Evolutionary conservation across 2,888 invertebrate genomes (phyloP).

Genomic region (Teleogryllus oceanicus): DNA sequence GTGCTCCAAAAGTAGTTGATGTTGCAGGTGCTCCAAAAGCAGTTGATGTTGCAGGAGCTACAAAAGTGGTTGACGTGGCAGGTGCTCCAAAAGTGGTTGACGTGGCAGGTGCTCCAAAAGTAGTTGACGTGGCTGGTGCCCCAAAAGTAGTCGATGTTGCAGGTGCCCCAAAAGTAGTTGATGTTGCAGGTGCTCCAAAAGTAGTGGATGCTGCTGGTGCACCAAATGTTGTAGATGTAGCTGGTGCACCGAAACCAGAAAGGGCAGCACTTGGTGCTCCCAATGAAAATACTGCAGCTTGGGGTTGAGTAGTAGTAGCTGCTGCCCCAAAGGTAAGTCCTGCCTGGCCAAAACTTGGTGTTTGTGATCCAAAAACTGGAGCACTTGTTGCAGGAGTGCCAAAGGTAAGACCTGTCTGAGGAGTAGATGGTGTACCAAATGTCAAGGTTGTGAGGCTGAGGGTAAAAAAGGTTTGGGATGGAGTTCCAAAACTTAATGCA

Average conservation of each 20-base stretch:
- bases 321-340: slow-evolving; percentile 46
- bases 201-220: slow-evolving; percentile 29
- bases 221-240: slow-evolving; percentile 25
- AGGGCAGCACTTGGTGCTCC: slow-evolving; percentile 38
- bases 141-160: slow-evolving; percentile 33
- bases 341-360: slow-evolving; percentile 38
- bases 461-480: too few relatives aligned
- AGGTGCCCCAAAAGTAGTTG: slow-evolving; percentile 37
- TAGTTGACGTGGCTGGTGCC: slow-evolving; percentile 22
- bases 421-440: slow-evolving; percentile 26
- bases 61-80: slow-evolving; percentile 45
- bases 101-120: slow-evolving; percentile 29
- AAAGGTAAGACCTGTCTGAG: slow-evolving; percentile 31
- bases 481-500: slow-evolving; percentile 33
- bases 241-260: slow-evolving; percentile 22
- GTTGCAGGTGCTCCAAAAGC: slow-evolving; percentile 34
- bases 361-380: slow-evolving; percentile 23
- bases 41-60: slow-evolving; percentile 38
- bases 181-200: slow-evolving; percentile 31
- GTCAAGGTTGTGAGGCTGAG: too few relatives aligned
- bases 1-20: slow-evolving; percentile 48
- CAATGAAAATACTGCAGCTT: slow-evolving; percentile 34
- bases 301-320: slow-evolving; percentile 41
- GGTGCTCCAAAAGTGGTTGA: slow-evolving; percentile 38
- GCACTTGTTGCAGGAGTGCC: slow-evolving; percentile 27